Percentiles rank a stretch among this genome's conserved stretches.
These are phyloP conservation scores for Gasterosteus nipponicus DNA, from an alignment of 2,113 vertebrate genomes.

Conservation along the genomic window DNA sequence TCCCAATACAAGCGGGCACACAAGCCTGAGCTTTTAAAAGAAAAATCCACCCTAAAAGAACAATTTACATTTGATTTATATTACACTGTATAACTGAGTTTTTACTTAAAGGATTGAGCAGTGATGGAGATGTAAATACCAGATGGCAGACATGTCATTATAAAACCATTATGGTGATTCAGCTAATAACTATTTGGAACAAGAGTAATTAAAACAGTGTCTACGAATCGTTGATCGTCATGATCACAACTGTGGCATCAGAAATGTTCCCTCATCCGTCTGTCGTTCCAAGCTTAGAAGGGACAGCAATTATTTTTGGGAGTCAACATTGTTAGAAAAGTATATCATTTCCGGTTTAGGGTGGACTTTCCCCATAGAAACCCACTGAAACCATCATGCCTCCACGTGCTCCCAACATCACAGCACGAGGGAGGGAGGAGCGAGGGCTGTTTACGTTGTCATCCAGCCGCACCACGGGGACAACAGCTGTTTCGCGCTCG, in stretches of 20 bases:
- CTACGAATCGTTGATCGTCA: background rate
- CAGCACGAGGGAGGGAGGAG: slow-evolving; percentile 33
- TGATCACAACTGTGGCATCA: background rate
- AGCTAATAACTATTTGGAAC: background rate
- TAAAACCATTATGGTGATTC: background rate
- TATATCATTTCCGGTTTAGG: background rate
- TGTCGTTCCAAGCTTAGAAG: background rate
- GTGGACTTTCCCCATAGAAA: slow-evolving; percentile 26
- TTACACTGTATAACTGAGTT: background rate
- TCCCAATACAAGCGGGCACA: background rate
- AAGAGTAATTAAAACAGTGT: background rate
- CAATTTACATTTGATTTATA: background rate
- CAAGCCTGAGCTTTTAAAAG: slow-evolving; percentile 25
- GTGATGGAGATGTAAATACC: background rate
- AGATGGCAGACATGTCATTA: background rate
- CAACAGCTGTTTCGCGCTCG: slow-evolving; percentile 33
- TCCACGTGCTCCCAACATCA: slow-evolving; percentile 32
- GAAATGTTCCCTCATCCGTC: no score
- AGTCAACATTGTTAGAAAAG: no score
- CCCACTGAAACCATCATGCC: slow-evolving; percentile 33
- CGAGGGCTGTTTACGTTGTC: slow-evolving; percentile 47
- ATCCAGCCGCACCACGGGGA: slow-evolving; percentile 33
- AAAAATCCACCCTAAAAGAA: slow-evolving; percentile 39
- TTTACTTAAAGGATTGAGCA: background rate
- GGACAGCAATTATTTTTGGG: background rate